phyloP scores from a whole-genome alignment of 2,888 invertebrate species.

The Luffia ferchaultella region DNA sequence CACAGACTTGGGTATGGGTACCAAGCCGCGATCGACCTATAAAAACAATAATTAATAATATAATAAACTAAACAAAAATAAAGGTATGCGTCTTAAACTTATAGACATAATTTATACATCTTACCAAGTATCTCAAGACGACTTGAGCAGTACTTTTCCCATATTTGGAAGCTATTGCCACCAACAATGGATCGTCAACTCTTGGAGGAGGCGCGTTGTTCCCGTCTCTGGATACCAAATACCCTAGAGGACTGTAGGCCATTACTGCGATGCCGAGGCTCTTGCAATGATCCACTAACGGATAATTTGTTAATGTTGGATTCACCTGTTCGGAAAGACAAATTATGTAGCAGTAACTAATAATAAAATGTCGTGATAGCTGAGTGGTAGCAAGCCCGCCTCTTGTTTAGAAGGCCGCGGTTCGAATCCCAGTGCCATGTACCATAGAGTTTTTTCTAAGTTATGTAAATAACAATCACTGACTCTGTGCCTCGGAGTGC shows the following conservation, averaged over 20 bases:
- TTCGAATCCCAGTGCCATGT: too few species aligned
- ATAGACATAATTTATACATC: conserved; percentile 17
- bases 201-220: conserved; percentile 58
- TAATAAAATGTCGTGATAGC: too few species aligned
- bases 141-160: conserved; percentile 71
- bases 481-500: too few species aligned
- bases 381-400: too few species aligned
- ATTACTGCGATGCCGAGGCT: conserved; percentile 71
- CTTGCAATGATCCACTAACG: conserved; percentile 71
- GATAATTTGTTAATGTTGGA: conserved; percentile 74
- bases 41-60: too few species aligned
- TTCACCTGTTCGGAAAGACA: too few species aligned
- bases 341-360: too few species aligned
- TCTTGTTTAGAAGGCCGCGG: too few species aligned
- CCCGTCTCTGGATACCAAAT: conserved; percentile 32
- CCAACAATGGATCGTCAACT: conserved; percentile 59
- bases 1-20: conserved; percentile 71
- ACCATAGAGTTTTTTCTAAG: too few species aligned
- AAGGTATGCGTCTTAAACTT: too few species aligned
- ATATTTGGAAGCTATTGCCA: conserved; percentile 67
- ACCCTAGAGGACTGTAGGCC: conserved; percentile 75
- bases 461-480: too few species aligned
- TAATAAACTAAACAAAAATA: too few species aligned
- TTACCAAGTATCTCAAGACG: conserved; percentile 71
- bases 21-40: conserved; percentile 62